Conservation (phyloP, 1,140 invertebrate genomes). For the Hylyphantes graminicola region DNA sequence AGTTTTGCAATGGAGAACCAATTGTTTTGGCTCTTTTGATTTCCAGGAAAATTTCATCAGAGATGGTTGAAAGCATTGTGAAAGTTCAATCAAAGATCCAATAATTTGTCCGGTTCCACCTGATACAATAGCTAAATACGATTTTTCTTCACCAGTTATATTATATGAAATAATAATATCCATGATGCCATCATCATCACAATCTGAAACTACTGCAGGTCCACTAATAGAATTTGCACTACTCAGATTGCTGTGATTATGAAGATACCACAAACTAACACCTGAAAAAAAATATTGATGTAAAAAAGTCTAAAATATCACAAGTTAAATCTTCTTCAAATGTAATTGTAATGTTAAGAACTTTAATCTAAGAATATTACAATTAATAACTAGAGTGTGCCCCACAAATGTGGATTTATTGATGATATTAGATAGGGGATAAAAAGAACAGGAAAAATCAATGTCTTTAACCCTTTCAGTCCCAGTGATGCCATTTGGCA, state of each 20-base stretch:
- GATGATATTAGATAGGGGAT: no score
- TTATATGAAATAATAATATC: conserved; percentile 47
- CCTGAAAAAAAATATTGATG: conserved; percentile 15
- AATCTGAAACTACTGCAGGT: conserved; percentile 32
- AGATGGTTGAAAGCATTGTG: conserved; percentile 10
- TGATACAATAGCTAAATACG: conserved; percentile 45
- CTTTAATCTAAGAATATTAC: no score
- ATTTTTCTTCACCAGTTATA: conserved; percentile 18
- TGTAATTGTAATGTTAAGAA: no score
- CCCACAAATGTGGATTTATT: no score
- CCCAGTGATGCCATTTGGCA: no score
- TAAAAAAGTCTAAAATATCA: background rate
- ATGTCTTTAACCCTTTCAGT: no score
- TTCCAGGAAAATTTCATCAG: conserved; percentile 10
- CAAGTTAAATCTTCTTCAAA: background rate
- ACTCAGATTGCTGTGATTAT: conserved; percentile 41
- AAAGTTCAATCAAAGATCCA: conserved; percentile 32
- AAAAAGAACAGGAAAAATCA: no score
- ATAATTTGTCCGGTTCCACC: conserved; percentile 52
- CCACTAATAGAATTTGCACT: conserved; percentile 30
- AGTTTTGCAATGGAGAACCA: conserved; percentile 29
- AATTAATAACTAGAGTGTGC: background rate
- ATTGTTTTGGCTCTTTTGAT: background rate
- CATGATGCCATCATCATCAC: conserved; percentile 31
- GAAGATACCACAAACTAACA: conserved; percentile 43